A percentile compares a stretch with the other conserved stretches of the same genome.
Conservation (phyloP, 2,113 vertebrate genomes). For the Grantiella picta region DNA sequence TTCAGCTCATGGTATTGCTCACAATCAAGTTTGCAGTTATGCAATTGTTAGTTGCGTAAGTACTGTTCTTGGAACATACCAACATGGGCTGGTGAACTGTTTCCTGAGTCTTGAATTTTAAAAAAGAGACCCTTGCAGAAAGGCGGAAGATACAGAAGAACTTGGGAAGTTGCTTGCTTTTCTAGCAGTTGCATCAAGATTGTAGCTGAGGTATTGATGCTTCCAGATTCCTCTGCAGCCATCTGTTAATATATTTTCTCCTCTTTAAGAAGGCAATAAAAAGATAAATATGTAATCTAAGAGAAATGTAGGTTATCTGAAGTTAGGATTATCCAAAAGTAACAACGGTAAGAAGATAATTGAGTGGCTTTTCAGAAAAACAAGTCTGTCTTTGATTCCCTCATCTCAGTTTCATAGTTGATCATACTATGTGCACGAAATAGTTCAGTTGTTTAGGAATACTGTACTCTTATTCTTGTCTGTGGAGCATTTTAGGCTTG, state of each 20-base stretch:
- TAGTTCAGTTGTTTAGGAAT: not conserved
- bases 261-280: not conserved
- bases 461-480: not conserved
- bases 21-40: not conserved
- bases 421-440: not conserved
- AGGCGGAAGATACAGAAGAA: not conserved
- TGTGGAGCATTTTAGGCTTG: not conserved
- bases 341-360: not conserved
- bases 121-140: not conserved
- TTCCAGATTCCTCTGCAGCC: not conserved
- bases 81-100: not conserved
- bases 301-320: not conserved
- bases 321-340: not conserved
- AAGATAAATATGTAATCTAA: not conserved
- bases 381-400: not conserved
- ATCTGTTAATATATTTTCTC: not conserved
- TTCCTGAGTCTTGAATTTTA: not conserved
- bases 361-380: not conserved
- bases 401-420: not conserved
- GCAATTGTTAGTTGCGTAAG: slow-evolving; percentile 1
- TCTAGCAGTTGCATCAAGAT: not conserved
- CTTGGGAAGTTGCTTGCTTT: not conserved
- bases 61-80: not conserved
- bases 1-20: not conserved
- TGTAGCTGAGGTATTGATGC: not conserved